phyloP scores from a whole-genome alignment of 2,888 invertebrate species.

The Chaitophorus viminalis region DNA sequence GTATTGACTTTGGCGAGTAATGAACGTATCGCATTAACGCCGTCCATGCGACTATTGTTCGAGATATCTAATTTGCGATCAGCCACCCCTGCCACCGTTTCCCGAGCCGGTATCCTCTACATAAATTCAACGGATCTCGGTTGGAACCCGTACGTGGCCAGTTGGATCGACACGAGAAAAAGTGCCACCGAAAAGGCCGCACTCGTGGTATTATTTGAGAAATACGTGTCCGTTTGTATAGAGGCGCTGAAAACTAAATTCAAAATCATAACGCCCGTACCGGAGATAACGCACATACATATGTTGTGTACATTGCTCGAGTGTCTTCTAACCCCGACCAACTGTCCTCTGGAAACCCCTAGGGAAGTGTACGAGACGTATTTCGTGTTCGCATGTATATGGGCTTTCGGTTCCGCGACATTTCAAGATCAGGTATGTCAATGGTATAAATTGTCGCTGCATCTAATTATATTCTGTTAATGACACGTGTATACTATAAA shows the following conservation, averaged over 20 bases:
- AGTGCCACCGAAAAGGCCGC: constrained; percentile 81
- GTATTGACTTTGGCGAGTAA: constrained; percentile 93
- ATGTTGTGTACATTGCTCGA: constrained; percentile 89
- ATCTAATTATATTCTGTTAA: no score
- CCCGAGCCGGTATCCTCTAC: constrained; percentile 92
- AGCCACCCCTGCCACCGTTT: constrained; percentile 95
- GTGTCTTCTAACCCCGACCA: constrained; percentile 81
- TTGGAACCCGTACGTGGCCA: constrained; percentile 92
- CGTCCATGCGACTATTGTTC: constrained; percentile 89
- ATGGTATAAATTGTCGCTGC: background rate
- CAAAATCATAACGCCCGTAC: constrained; percentile 90
- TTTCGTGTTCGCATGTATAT: constrained; percentile 88
- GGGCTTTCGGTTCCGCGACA: constrained; percentile 93
- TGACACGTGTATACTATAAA: no score
- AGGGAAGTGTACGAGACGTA: constrained; percentile 95
- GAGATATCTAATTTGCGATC: constrained; percentile 90
- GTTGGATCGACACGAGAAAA: constrained; percentile 84
- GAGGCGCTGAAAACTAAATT: constrained; percentile 80
- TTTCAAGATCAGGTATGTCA: constrained; percentile 79
- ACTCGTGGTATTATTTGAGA: constrained; percentile 88
- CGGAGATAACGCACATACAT: constrained; percentile 88
- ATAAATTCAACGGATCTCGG: constrained; percentile 94
- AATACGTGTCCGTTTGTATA: constrained; percentile 86
- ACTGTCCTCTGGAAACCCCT: constrained; percentile 87
- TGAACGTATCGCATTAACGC: constrained; percentile 90